Evolutionary conservation across 2,113 vertebrate genomes (phyloP).

Genomic region (Sphaerodactylus townsendi): DNA sequence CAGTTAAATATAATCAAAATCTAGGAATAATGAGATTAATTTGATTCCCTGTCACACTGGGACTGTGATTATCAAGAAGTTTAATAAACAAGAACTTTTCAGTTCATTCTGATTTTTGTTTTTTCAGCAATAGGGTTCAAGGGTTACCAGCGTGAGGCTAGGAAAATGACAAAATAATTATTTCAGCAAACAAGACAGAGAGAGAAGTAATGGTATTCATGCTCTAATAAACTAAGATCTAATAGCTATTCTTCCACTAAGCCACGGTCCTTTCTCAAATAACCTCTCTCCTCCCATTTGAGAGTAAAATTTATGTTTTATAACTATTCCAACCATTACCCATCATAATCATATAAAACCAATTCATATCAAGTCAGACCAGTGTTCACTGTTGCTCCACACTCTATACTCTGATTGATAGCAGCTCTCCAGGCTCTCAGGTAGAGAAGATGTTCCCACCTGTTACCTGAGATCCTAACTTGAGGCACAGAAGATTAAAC

Average conservation of each 20-base stretch:
- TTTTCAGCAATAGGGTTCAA: not conserved
- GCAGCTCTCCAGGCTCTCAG: too few species aligned
- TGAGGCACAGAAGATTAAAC: too few species aligned
- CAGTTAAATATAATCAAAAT: not conserved
- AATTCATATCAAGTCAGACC: too few species aligned
- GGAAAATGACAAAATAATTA: not conserved
- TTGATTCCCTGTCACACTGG: not conserved
- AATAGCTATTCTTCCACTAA: not conserved
- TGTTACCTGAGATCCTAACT: too few species aligned
- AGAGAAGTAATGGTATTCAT: conserved; percentile 6
- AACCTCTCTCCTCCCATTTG: not conserved
- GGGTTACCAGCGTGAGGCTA: not conserved
- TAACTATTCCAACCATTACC: not conserved
- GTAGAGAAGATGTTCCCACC: too few species aligned
- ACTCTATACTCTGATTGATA: too few species aligned
- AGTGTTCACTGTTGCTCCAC: too few species aligned
- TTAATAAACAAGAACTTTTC: not conserved
- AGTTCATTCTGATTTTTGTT: not conserved
- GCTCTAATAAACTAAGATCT: conserved; percentile 28
- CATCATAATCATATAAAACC: too few species aligned
- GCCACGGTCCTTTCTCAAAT: too few species aligned
- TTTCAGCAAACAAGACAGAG: conserved; percentile 1
- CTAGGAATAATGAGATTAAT: not conserved
- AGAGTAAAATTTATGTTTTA: not conserved
- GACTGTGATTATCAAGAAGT: not conserved